Evolutionary conservation across 2,888 invertebrate genomes (phyloP).

Genomic region (Euspilapteryx auroguttella): DNA sequence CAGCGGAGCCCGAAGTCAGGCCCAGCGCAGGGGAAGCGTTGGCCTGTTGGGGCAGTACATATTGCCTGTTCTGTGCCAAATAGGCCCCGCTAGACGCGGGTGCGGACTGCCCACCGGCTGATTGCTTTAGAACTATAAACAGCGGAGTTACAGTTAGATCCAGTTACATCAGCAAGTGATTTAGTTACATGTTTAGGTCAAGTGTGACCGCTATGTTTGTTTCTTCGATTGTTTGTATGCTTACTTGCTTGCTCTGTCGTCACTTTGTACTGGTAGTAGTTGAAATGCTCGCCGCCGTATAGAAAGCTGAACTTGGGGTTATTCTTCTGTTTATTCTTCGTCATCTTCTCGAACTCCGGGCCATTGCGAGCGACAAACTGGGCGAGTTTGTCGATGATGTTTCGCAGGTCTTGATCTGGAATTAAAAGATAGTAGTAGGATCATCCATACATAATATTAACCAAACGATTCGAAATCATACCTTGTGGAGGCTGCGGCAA

Average conservation of each 20-base stretch:
- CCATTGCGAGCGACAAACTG: slow-evolving; percentile 99
- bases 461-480: slow-evolving; percentile 15
- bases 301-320: slow-evolving; percentile 97
- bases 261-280: slow-evolving; percentile 96
- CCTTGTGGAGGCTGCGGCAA: slow-evolving; percentile 62
- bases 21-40: slow-evolving; percentile 58
- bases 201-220: too few relatives aligned
- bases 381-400: slow-evolving; percentile 97
- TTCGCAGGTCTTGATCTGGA: slow-evolving; percentile 89
- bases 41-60: slow-evolving; percentile 62
- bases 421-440: slow-evolving; percentile 7
- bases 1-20: slow-evolving; percentile 55
- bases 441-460: background rate
- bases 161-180: slow-evolving; percentile 39
- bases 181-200: too few relatives aligned
- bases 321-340: slow-evolving; percentile 96
- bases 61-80: slow-evolving; percentile 62
- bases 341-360: slow-evolving; percentile 99
- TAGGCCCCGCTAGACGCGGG: slow-evolving; percentile 54
- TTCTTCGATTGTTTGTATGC: too few relatives aligned
- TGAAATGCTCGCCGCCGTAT: slow-evolving; percentile 93
- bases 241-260: slow-evolving; percentile 92
- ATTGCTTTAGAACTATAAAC: slow-evolving; percentile 79
- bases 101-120: slow-evolving; percentile 55
- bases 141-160: slow-evolving; percentile 57